Evolutionary conservation across 2,888 invertebrate genomes (phyloP).

Genomic region (Andricus quercusramuli): DNA sequence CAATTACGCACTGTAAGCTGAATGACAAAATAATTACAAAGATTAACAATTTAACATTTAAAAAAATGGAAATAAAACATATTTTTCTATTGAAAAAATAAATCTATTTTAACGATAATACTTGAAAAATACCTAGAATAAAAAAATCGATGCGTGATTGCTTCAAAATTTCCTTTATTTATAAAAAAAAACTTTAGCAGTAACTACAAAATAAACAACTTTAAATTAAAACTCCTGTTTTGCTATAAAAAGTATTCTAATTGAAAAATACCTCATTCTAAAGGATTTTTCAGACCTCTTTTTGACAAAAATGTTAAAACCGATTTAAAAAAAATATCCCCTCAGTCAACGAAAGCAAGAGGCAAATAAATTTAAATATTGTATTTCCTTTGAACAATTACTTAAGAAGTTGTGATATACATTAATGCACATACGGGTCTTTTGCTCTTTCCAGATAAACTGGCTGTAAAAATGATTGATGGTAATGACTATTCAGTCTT

Average conservation of each 20-base stretch:
- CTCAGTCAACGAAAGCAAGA: slow-evolving; percentile 4
- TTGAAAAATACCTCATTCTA: neutral
- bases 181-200: slow-evolving; percentile 4
- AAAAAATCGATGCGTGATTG: neutral
- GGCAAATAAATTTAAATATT: slow-evolving; percentile 30
- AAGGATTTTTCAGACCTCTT: neutral
- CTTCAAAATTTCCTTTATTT: neutral
- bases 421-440: slow-evolving; percentile 38
- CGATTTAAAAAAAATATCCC: neutral
- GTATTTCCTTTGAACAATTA: slow-evolving; percentile 37
- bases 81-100: too few relatives aligned
- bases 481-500: slow-evolving; percentile 41
- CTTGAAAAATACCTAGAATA: neutral
- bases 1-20: too few relatives aligned
- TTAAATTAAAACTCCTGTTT: neutral
- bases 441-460: slow-evolving; percentile 36
- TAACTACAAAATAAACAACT: neutral
- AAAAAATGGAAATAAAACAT: too few relatives aligned
- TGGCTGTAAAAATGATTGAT: slow-evolving; percentile 38
- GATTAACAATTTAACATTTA: too few relatives aligned
- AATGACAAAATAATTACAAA: too few relatives aligned
- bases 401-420: slow-evolving; percentile 33
- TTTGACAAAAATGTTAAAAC: neutral
- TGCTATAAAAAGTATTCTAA: slow-evolving; percentile 1
- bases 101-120: too few relatives aligned